phyloP scores from a whole-genome alignment of 2,797 vertebrate genomes.

The Polyboroides typus region DNA sequence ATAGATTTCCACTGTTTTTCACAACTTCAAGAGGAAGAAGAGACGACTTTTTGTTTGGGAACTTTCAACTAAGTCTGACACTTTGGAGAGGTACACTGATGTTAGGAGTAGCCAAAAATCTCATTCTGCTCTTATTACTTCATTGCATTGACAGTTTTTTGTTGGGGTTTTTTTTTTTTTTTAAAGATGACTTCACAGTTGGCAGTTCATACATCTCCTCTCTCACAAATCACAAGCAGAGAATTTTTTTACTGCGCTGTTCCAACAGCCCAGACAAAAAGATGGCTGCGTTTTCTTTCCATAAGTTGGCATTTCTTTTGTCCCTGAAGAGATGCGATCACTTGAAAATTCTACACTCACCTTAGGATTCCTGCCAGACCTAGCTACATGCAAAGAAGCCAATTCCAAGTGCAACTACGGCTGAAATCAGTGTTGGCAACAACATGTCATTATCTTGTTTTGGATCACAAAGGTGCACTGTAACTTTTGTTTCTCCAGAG shows the following conservation, averaged over 20 bases:
- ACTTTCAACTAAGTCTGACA: background rate
- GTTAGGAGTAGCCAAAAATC: background rate
- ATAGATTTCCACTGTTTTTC: background rate
- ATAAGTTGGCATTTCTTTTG: background rate
- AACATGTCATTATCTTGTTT: background rate
- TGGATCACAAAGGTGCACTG: background rate
- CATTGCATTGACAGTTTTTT: background rate
- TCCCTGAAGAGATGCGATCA: background rate
- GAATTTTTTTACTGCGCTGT: background rate
- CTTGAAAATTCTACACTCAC: background rate
- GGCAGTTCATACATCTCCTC: background rate
- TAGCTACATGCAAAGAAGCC: background rate
- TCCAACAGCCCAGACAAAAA: background rate
- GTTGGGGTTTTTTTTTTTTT: background rate
- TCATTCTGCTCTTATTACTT: background rate
- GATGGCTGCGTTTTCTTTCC: background rate
- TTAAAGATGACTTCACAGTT: background rate
- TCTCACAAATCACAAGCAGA: background rate
- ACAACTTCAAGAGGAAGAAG: background rate
- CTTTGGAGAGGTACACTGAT: background rate
- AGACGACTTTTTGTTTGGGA: background rate
- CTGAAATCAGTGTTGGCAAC: background rate
- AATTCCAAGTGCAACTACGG: background rate
- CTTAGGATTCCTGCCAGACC: background rate
- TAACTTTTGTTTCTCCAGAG: background rate